A percentile compares a stretch with the other conserved stretches of the same genome.
These are phyloP conservation scores for Parnassius glacialis DNA, from an alignment of 2,888 invertebrate genomes.

Conservation along the genomic window DNA sequence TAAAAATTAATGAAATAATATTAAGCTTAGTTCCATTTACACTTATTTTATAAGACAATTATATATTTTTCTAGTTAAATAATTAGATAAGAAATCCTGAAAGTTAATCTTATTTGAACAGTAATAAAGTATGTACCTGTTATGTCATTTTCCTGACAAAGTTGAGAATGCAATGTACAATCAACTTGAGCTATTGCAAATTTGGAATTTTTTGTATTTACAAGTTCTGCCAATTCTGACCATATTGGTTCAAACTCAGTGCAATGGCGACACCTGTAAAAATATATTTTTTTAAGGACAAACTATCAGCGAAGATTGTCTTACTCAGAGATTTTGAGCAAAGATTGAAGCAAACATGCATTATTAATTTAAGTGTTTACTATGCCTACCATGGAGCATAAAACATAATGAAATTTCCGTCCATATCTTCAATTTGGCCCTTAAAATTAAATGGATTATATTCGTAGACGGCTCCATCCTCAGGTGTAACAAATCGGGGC, in stretches of 20 bases:
- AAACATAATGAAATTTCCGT: conserved; percentile 89
- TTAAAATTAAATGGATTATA: conserved; percentile 84
- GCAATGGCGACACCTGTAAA: conserved; percentile 91
- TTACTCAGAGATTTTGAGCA: too few relatives aligned
- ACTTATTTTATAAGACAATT: too few relatives aligned
- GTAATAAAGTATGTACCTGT: conserved; percentile 71
- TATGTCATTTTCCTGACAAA: conserved; percentile 88
- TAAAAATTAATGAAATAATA: too few relatives aligned
- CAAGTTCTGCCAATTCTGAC: conserved; percentile 86
- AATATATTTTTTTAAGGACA: neutral
- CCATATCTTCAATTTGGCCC: conserved; percentile 80
- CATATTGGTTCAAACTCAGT: conserved; percentile 88
- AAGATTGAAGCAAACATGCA: too few relatives aligned
- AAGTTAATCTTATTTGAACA: too few relatives aligned
- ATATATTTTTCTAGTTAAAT: too few relatives aligned
- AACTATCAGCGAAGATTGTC: too few relatives aligned
- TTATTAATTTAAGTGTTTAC: neutral
- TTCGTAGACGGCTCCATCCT: conserved; percentile 80
- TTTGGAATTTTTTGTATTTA: conserved; percentile 83
- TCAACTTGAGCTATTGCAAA: conserved; percentile 90
- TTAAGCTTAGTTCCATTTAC: too few relatives aligned
- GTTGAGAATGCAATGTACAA: conserved; percentile 84
- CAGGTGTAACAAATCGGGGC: conserved; percentile 84
- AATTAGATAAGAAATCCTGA: too few relatives aligned
- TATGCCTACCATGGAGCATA: conserved; percentile 89